Evolutionary conservation across 2,888 invertebrate species (phyloP), one percentile per base, ranked within the genome.

Genomic region (Drosophila subsilvestris): DNA sequence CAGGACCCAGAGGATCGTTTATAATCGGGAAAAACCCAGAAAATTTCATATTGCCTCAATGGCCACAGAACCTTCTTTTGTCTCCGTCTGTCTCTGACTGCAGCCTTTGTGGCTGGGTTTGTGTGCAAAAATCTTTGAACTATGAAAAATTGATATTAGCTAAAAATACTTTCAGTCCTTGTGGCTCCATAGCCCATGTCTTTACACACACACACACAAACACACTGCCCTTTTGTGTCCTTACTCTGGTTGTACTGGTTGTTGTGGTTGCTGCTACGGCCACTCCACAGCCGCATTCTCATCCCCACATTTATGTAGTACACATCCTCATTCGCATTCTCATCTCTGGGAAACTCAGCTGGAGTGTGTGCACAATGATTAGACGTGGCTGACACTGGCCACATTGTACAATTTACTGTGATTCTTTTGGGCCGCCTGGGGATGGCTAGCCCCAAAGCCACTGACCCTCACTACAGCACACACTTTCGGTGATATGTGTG

Each of bases 61-160:
- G 61, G 69, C 85, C 73, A 65, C 54, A 74, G 71, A 76, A 37
- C 47, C 29, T 49, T 62, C 54, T 65, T 65, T 47, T 59, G 62
- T 55, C 54, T 59, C 47, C 48, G 53, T 65, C 44, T 20, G 44
- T 29, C 18, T 29, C 18, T 32, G 55, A 44, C 2, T 18, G 2
- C 18, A n/a, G 18, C 14, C 42, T 20, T 53, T 32, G 32, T 42
- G 22, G 53, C 18, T 37, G 20, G 45, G 55, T 44, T 32, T 65
- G 70, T 79, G 74, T 63, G 71, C 65, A 62, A 80, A 86, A 86
- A 89, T 88, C 89, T 89, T 86, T 86, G 89, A 86, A 89, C 89
- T 89, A 86, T 86, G 89, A 86, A 86, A 86, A 86, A 86, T 86
- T 86, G 86, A 88, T 86, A 86, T 86, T 88, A 85, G 89, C 86